Conservation (phyloP, 2,797 vertebrate species). For the Eulemur albifrons region DNA sequence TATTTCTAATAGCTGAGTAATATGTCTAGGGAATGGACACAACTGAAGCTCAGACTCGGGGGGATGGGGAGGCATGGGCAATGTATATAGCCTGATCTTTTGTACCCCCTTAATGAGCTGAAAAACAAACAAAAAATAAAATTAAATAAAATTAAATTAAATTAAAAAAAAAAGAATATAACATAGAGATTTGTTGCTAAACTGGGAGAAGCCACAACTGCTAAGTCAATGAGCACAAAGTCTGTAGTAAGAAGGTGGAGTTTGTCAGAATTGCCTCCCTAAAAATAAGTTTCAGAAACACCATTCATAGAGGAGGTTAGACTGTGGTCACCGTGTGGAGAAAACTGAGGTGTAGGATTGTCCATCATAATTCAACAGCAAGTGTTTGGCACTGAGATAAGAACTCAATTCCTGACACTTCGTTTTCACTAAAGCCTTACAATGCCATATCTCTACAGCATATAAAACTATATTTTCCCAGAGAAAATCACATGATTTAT, state of each 20-base stretch:
- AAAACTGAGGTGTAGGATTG: background rate
- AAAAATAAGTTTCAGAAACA: background rate
- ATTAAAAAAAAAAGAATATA: background rate
- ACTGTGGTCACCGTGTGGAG: background rate
- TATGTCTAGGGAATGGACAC: too few relatives aligned
- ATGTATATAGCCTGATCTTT: too few relatives aligned
- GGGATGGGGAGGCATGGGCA: too few relatives aligned
- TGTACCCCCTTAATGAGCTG: too few relatives aligned
- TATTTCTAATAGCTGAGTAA: too few relatives aligned
- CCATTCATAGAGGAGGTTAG: background rate
- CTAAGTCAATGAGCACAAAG: background rate
- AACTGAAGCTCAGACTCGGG: too few relatives aligned
- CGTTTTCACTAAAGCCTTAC: background rate
- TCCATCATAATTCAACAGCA: background rate
- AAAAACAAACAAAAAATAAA: too few relatives aligned
- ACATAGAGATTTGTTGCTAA: background rate
- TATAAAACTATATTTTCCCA: background rate
- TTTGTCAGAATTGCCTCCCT: background rate
- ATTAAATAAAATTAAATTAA: too few relatives aligned
- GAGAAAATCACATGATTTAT: background rate
- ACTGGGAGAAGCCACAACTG: background rate
- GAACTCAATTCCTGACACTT: background rate
- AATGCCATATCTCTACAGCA: background rate
- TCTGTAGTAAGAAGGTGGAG: background rate
- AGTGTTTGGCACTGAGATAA: background rate